phyloP scores from a whole-genome alignment of 1,140 invertebrate genomes.

The Drosophila tani region DNA sequence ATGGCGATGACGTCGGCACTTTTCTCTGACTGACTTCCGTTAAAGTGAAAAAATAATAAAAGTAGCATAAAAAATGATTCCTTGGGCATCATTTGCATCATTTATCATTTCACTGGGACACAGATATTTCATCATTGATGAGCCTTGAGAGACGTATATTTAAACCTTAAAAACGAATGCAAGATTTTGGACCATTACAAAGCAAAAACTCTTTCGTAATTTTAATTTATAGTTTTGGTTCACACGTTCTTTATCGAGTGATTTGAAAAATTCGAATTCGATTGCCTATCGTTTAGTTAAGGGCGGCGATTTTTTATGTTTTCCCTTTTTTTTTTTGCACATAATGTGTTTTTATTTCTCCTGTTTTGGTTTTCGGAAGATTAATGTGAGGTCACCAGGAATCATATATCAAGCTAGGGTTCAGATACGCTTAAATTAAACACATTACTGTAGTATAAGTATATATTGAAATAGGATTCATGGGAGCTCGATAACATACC shows the following conservation, averaged over 20 bases:
- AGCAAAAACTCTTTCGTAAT: conserved; percentile 3
- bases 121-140: conserved; percentile 10
- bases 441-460: conserved; percentile 1
- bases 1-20: conserved; percentile 47
- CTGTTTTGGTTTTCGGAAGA: background rate
- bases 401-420: conserved; percentile 19
- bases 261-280: background rate
- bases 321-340: background rate
- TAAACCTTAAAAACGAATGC: background rate
- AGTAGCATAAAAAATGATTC: conserved; percentile 31
- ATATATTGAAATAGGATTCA: conserved; percentile 3
- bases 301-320: conserved; percentile 9
- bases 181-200: background rate
- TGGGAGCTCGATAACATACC: background rate
- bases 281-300: conserved; percentile 5
- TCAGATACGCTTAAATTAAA: conserved; percentile 8
- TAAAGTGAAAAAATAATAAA: background rate
- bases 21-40: conserved; percentile 44
- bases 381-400: conserved; percentile 6
- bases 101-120: conserved; percentile 29
- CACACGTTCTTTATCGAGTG: background rate
- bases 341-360: background rate
- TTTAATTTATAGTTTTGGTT: background rate
- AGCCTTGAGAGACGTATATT: background rate
- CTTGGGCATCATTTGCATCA: conserved; percentile 23